Conservation (phyloP, 1,140 invertebrate genomes). For the Papilio machaon region DNA sequence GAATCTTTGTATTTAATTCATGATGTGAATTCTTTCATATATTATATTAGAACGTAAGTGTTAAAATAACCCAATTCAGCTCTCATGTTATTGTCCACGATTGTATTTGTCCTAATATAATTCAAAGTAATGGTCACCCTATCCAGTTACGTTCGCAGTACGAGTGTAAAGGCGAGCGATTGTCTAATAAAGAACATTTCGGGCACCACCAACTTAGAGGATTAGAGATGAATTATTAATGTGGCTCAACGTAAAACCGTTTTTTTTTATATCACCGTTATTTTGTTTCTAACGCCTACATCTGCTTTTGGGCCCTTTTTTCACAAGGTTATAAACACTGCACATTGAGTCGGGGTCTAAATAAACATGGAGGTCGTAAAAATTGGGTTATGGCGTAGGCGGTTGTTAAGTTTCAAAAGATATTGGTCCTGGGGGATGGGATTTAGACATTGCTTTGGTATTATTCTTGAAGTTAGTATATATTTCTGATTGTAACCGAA, state of each 20-base stretch:
- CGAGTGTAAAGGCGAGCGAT: conserved; percentile 51
- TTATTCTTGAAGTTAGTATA: not conserved
- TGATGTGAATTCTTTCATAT: too few species aligned
- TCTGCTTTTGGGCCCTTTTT: conserved; percentile 21
- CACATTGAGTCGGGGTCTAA: conserved; percentile 27
- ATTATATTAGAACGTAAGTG: too few species aligned
- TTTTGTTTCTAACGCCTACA: conserved; percentile 32
- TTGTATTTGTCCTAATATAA: not conserved
- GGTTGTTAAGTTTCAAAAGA: not conserved
- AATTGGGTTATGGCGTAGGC: conserved; percentile 21
- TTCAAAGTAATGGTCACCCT: conserved; percentile 15
- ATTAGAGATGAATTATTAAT: conserved; percentile 79
- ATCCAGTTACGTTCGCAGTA: not conserved
- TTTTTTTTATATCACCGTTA: conserved; percentile 48
- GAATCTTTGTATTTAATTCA: too few species aligned
- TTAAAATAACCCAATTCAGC: not conserved
- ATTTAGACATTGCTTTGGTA: not conserved
- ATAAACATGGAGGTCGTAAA: conserved; percentile 28
- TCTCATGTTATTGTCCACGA: not conserved
- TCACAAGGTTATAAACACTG: conserved; percentile 31
- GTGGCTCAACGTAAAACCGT: conserved; percentile 68
- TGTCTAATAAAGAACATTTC: conserved; percentile 69
- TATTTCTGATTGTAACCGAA: not conserved
- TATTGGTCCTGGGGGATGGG: not conserved
- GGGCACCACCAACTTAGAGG: conserved; percentile 62